Base-by-base conservation (phyloP, 2,888 invertebrate genomes). In the Andrena haemorrhoa region DNA sequence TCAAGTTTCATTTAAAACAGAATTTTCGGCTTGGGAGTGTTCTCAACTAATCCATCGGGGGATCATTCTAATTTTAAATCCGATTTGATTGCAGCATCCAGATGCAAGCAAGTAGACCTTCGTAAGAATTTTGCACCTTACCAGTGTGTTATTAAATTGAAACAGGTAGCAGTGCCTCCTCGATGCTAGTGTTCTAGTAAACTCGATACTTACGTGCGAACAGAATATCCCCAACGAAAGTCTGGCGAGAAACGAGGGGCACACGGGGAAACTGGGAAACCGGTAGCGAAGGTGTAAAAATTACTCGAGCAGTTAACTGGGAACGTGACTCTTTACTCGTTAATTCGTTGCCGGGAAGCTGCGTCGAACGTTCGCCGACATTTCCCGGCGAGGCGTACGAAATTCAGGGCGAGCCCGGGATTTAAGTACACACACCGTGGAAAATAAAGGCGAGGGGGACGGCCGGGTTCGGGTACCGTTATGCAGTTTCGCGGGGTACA, bases 381-480 rank as follows among this genome's bases (percentile, higher is more conserved):
- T 70, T 68, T 41, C 16, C 66, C 60, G 31, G 41, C 20, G 26
- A 61, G 49, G 26, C 66, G 65, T 35, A 20, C 35, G 12, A 78
- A 63, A 80, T 68, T 78, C 66, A n/a, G 71, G 65, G 65, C 60
- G 41, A 51, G 49, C 41, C 8, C 49, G 4, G 10, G 65, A 77
- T 61, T n/a, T 49, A 20, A 64, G 51, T 56, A 56, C 56, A 56
- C 4, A 31, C 49, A 33, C 26, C 68, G 29, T 16, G 23, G 12
- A 53, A 71, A 63, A 63, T 66, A 60, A 68, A 69, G 66, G 23
- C 61, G 70, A 31, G 65, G 26, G 60, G 61, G 41, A 70, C 70
- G 61, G 75, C 65, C 68, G 51, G 65, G 53, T 75, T 33, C 35
- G 75, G 56, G 60, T 88, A 80, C 86, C 83, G 83, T 88, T 88